Evolutionary conservation across 2,888 invertebrate species (phyloP).

Genomic region (Iphiclides podalirius): DNA sequence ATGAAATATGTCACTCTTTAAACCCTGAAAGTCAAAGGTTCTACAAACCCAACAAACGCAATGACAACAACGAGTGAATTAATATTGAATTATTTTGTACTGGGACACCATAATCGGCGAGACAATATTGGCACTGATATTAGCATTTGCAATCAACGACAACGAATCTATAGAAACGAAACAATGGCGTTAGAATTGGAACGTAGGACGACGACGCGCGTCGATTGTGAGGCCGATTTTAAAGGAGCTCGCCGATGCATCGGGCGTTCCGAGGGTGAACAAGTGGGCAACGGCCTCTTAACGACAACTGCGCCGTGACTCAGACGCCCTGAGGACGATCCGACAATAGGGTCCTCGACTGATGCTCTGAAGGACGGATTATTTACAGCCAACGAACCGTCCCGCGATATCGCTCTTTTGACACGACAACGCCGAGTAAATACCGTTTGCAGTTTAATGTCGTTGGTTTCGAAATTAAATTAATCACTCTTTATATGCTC

Average conservation of each 20-base stretch:
- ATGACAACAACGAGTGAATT: constrained; percentile 10
- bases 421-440: constrained; percentile 22
- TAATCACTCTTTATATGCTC: no score
- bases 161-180: constrained; percentile 47
- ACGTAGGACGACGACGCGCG: constrained; percentile 66
- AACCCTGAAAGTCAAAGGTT: constrained; percentile 20
- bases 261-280: constrained; percentile 55
- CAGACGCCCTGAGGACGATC: constrained; percentile 76
- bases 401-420: constrained; percentile 43
- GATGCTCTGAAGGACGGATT: constrained; percentile 66
- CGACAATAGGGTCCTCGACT: constrained; percentile 77
- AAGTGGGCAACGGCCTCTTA: constrained; percentile 77
- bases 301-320: constrained; percentile 73
- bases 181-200: constrained; percentile 73
- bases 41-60: constrained; percentile 10
- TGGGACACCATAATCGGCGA: constrained; percentile 50
- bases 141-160: constrained; percentile 70
- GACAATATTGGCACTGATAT: constrained; percentile 42
- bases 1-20: constrained; percentile 10
- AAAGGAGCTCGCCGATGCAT: constrained; percentile 49
- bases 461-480: constrained; percentile 8
- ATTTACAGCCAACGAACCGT: constrained; percentile 55
- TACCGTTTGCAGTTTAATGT: constrained; percentile 13
- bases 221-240: constrained; percentile 58
- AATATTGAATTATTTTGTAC: constrained; percentile 16